Evolutionary conservation across 2,113 vertebrate species (phyloP), one percentile per base, ranked within the genome.

Genomic region (Cyanoderma ruficeps): DNA sequence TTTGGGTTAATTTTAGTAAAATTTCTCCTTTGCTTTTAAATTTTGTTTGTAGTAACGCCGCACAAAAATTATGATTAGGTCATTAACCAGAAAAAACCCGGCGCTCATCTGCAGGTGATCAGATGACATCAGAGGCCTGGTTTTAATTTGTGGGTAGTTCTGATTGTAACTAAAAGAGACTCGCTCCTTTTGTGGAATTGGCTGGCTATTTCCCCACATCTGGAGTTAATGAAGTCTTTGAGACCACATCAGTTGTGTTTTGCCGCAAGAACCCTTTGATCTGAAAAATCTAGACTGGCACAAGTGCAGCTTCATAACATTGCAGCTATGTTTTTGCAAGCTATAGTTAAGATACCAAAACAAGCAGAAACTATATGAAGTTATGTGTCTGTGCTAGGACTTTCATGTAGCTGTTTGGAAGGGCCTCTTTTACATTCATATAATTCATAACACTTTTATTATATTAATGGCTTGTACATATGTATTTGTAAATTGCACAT

Each of bases 191-290:
- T 97, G 97, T 98, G 97, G 97, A 98, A 91, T 97, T 98, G 98
- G 97, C 97, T 97, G 97, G 81, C 97, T 91, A 7, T 97, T 98
- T 97, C 96, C 95, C 95, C 98, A 97, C 99, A 99, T 99, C 98
- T 99, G 99, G 98, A 99, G 97, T 96, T 97, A 97, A 99, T 99
- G 98, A 99, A 98, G 97, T 98, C 98, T 96, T 97, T 98, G 98
- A 98, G 98, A 99, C 98, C 98, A 99, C 98, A 99, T 99, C 98
- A 98, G 98, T 99, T 98, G 98, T 95, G 95, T 98, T 98, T 98
- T 98, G 98, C 98, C 97, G 97, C 91, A 93, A 97, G 94, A 98
- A 96, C 92, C 87, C 97, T 99, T 99, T 99, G 98, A 99, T 99
- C 98, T 98, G 95, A 97, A 97, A 94, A 97, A 97, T 98, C 93